These are phyloP conservation scores for Hippolais icterina DNA, from an alignment of 2,113 vertebrate species.

Conservation along the genomic window DNA sequence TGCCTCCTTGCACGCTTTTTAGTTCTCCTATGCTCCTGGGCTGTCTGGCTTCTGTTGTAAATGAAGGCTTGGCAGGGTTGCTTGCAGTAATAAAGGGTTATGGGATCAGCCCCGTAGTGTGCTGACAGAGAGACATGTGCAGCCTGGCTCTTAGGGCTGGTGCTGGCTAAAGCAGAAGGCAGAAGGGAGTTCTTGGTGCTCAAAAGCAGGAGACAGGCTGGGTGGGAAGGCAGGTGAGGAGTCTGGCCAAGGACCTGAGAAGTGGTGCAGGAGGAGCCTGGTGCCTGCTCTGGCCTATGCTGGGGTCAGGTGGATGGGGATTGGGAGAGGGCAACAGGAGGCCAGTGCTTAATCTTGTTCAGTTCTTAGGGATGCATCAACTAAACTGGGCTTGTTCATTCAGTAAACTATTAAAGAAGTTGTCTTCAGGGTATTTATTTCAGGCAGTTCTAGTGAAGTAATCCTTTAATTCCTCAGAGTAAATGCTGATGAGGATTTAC, in stretches of 20 bases:
- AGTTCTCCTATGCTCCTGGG: not conserved
- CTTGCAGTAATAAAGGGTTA: not conserved
- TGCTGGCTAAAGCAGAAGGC: not conserved
- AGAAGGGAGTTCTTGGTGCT: not conserved
- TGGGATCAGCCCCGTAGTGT: not conserved
- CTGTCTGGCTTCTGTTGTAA: not conserved
- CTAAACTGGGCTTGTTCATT: not conserved
- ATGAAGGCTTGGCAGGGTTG: not conserved
- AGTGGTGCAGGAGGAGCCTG: not conserved
- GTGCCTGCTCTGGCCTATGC: not conserved
- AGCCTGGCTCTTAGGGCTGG: not conserved
- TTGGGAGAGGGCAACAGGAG: not conserved
- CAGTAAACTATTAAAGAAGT: not conserved
- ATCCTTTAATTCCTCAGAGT: slow-evolving; percentile 44
- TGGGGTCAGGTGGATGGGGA: not conserved
- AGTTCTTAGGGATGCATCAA: not conserved
- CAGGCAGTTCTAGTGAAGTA: not conserved
- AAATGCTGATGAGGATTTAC: slow-evolving; percentile 6
- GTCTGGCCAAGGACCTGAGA: not conserved
- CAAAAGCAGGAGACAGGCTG: not conserved
- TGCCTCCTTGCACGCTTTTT: not conserved
- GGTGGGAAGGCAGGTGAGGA: not conserved
- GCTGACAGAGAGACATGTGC: fast-evolving
- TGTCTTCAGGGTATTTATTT: slow-evolving; percentile 18
- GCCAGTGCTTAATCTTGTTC: not conserved